Evolutionary conservation across 2,888 invertebrate genomes (phyloP).

Genomic region (Chorisops tibialis): DNA sequence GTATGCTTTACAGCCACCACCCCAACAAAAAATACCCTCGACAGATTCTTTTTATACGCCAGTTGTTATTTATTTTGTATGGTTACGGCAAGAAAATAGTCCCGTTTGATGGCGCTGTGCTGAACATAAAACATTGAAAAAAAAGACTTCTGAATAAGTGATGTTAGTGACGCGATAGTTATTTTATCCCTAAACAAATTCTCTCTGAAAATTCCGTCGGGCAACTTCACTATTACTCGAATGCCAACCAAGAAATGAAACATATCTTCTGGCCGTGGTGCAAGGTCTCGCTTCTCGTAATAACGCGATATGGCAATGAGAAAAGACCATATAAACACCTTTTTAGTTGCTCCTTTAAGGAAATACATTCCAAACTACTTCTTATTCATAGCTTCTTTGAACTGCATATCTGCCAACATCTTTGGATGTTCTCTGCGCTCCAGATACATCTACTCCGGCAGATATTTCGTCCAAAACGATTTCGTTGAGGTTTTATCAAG

Average conservation of each 20-base stretch:
- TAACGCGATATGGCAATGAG: no score
- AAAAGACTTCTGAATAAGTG: neutral
- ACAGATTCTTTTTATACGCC: conserved; percentile 9
- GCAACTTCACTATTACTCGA: no score
- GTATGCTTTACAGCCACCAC: no score
- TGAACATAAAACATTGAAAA: conserved; percentile 9
- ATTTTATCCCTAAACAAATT: no score
- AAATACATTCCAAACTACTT: no score
- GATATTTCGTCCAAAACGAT: no score
- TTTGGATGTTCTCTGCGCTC: conserved; percentile 9
- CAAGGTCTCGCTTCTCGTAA: no score
- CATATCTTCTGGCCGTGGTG: neutral
- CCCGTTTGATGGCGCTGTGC: conserved; percentile 5
- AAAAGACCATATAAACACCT: no score
- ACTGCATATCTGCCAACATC: conserved; percentile 16
- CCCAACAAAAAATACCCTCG: neutral
- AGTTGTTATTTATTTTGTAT: conserved; percentile 19
- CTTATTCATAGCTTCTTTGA: neutral
- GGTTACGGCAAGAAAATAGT: conserved; percentile 8
- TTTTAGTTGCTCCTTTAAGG: no score
- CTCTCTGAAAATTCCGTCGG: neutral
- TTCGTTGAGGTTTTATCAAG: no score
- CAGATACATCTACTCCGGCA: neutral
- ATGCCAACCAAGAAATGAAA: no score
- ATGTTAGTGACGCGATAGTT: conserved; percentile 9